These are phyloP conservation scores for Calyptommatus sinebrachiatus DNA, from an alignment of 2,113 vertebrate species.

Conservation along the genomic window DNA sequence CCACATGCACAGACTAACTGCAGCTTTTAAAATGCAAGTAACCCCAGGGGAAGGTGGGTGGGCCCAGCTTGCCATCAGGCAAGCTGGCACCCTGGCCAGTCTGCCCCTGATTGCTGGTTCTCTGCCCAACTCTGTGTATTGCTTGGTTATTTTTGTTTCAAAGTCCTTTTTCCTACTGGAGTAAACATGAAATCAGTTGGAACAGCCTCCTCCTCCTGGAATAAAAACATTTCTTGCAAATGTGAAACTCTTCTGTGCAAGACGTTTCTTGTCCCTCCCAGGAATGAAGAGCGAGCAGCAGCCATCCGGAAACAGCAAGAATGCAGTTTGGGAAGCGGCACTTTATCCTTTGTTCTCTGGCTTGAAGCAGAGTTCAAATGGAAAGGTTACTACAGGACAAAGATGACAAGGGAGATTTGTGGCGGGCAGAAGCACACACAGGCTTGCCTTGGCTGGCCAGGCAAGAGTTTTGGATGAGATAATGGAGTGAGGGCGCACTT, in stretches of 20 bases:
- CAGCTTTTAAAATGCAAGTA: no score
- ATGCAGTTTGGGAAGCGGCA: neutral
- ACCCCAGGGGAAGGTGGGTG: no score
- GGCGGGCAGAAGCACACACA: neutral
- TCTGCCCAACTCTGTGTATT: no score
- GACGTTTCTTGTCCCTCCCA: neutral
- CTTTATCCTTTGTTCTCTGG: neutral
- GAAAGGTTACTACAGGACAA: constrained; percentile 12
- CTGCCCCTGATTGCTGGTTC: no score
- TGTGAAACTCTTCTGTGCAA: no score
- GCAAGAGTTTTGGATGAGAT: neutral
- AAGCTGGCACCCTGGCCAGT: no score
- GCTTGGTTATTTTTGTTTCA: no score
- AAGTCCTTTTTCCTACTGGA: neutral
- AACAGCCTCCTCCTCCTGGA: neutral
- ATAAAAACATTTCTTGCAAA: neutral
- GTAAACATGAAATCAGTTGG: neutral
- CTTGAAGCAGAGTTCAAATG: neutral
- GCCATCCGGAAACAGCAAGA: neutral
- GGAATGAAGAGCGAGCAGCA: neutral
- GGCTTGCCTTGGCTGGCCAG: neutral
- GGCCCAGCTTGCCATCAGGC: no score
- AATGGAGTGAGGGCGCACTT: neutral
- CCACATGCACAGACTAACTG: no score
- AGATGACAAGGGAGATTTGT: constrained; percentile 1